Base-by-base conservation (phyloP, 1,140 invertebrate species). In the Ostrea edulis region DNA sequence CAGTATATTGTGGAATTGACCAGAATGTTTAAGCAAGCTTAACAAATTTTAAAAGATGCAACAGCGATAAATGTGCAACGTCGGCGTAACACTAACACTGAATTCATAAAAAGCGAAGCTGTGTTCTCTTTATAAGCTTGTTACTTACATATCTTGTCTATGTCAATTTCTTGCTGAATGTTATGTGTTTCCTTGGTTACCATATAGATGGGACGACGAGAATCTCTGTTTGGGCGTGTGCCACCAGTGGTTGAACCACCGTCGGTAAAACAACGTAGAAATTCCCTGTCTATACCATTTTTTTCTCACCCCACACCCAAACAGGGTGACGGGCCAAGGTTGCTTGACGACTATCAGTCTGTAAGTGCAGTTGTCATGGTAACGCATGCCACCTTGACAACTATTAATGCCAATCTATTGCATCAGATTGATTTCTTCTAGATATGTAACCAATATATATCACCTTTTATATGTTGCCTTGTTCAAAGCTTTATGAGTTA, bases 271-370 rank as follows among this genome's bases (percentile, higher is more conserved):
- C 89, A 89, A 68, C 65, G 89, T 71, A 25, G 89, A 71, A 89
- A 89, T 81, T 89, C 89, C 71, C 81, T 89, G 77, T 89, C 89
- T 44, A 87, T 89, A 71, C 89, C 89, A 68, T 89, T 89, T 86
- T 89, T 89, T 65, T 77, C 86, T 52, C 58, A 87, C 54, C 83
- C 88, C 71, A 29, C 89, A 85, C 53, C 83, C 65, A 87, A 87
- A 86, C 55, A 54, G 62, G 87, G 87, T 84, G 86, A 84, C 25
- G 84, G 58, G 55, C 29, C 71, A 55, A 82, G 81, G 82, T 62
- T 77, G 20, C 86, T 87, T 35, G 89, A 89, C 82, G 89, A 89
- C 83, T 77, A 65, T 58, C 84, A 81, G 52, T 65, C 87, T 29
- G 89, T 89, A 89, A 89, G 89, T 89, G 51, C 5, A 82, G 84